Evolutionary conservation across 1,140 invertebrate genomes (phyloP).

Genomic region (Apolygus lucorum): DNA sequence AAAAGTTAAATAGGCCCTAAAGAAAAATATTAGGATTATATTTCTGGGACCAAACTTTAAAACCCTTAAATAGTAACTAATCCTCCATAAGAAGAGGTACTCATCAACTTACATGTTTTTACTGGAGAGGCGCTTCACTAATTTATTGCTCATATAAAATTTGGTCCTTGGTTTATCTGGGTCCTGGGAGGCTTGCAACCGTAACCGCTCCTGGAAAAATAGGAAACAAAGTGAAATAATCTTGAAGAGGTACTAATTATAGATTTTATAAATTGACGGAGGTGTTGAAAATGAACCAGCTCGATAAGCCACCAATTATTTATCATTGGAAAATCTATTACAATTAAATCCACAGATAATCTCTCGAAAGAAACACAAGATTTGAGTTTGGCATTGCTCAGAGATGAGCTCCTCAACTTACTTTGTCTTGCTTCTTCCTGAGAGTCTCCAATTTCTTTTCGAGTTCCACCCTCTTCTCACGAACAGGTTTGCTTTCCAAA

Average conservation of each 20-base stretch:
- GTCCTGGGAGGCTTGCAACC: conserved; percentile 49
- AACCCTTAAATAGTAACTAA: too few species aligned
- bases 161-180: conserved; percentile 53
- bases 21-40: too few species aligned
- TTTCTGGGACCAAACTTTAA: too few species aligned
- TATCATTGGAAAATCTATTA: too few species aligned
- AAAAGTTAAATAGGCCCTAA: too few species aligned
- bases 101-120: conserved; percentile 80
- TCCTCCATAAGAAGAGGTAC: too few species aligned
- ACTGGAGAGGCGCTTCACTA: conserved; percentile 68
- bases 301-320: too few species aligned
- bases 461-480: conserved; percentile 70
- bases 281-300: too few species aligned
- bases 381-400: background rate
- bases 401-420: conserved; percentile 35
- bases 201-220: conserved; percentile 47
- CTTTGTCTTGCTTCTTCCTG: conserved; percentile 78
- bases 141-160: conserved; percentile 60
- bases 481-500: conserved; percentile 68
- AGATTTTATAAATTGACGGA: too few species aligned
- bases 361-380: background rate
- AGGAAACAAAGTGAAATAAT: too few species aligned
- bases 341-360: too few species aligned
- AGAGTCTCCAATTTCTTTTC: conserved; percentile 80
- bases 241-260: too few species aligned